A percentile compares a stretch with the other conserved stretches of the same genome.
Conservation (phyloP, 2,797 vertebrate species). For the Poecilia velifera region DNA sequence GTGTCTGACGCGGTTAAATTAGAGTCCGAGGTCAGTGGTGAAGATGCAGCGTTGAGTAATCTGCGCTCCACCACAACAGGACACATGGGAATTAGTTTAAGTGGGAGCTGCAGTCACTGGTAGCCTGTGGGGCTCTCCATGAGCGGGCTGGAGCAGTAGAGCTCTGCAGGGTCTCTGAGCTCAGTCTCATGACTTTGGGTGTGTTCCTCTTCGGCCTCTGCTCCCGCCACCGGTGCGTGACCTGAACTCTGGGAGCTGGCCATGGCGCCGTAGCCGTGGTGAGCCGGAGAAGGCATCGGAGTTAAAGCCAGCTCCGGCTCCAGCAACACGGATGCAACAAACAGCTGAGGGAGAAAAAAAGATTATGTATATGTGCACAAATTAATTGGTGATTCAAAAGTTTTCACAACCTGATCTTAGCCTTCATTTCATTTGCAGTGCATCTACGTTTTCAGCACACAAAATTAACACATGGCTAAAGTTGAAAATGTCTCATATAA, state of each 20-base stretch:
- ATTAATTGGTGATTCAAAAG: neutral
- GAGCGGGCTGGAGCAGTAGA: conserved; percentile 80
- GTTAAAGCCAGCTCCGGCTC: conserved; percentile 93
- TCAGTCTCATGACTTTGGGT: conserved; percentile 72
- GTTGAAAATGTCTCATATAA: neutral
- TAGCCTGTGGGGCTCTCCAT: conserved; percentile 85
- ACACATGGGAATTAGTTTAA: conserved; percentile 50
- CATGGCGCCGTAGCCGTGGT: conserved; percentile 93
- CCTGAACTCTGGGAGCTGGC: conserved; percentile 85
- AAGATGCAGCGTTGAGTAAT: conserved; percentile 69
- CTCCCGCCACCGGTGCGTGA: conserved; percentile 66
- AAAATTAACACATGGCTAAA: neutral
- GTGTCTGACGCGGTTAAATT: conserved; percentile 67
- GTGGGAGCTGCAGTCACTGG: conserved; percentile 77
- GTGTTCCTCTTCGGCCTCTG: conserved; percentile 80
- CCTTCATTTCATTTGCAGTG: neutral
- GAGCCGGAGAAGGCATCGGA: conserved; percentile 91
- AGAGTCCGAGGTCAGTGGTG: conserved; percentile 63
- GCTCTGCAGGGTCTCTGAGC: conserved; percentile 79
- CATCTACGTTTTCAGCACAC: neutral
- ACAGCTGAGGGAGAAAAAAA: conserved; percentile 82
- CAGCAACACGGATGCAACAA: conserved; percentile 92
- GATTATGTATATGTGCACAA: conserved; percentile 22
- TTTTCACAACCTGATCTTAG: neutral
- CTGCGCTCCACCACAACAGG: conserved; percentile 57